phyloP scores from a whole-genome alignment of 2,888 invertebrate genomes.

The Tricholauxania praeusta region DNA sequence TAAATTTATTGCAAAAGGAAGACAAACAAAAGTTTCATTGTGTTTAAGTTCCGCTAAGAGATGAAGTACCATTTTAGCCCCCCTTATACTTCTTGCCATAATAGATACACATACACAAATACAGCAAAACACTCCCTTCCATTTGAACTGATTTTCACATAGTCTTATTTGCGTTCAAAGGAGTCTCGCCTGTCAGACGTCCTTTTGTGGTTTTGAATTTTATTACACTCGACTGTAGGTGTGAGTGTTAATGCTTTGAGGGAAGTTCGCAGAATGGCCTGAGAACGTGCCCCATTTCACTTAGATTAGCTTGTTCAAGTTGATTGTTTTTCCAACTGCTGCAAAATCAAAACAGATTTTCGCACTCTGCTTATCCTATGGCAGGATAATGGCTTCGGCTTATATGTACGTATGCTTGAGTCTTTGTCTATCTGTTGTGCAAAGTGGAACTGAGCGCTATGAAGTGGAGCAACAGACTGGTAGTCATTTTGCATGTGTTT shows the following conservation, averaged over 20 bases:
- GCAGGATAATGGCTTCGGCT: conserved; percentile 5
- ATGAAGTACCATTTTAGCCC: no score
- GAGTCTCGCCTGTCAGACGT: conserved; percentile 27
- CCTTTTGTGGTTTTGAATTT: conserved; percentile 8
- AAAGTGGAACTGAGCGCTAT: background rate
- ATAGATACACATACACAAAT: no score
- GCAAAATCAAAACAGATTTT: background rate
- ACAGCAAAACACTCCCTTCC: no score
- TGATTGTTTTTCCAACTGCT: conserved; percentile 44
- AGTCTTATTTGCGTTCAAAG: conserved; percentile 44
- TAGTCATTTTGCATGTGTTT: conserved; percentile 3
- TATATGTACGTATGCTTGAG: background rate
- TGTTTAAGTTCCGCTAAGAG: conserved; percentile 23
- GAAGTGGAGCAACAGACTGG: background rate
- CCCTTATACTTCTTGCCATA: no score
- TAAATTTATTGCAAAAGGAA: conserved; percentile 60
- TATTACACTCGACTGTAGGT: background rate
- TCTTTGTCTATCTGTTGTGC: background rate
- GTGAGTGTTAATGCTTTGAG: background rate
- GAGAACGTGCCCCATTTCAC: conserved; percentile 2
- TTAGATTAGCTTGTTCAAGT: conserved; percentile 55
- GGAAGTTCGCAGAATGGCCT: background rate
- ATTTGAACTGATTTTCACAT: background rate
- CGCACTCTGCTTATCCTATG: conserved; percentile 9
- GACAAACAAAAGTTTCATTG: conserved; percentile 56